Base-by-base conservation (phyloP, 2,888 invertebrate genomes). In the Mythimna impura region DNA sequence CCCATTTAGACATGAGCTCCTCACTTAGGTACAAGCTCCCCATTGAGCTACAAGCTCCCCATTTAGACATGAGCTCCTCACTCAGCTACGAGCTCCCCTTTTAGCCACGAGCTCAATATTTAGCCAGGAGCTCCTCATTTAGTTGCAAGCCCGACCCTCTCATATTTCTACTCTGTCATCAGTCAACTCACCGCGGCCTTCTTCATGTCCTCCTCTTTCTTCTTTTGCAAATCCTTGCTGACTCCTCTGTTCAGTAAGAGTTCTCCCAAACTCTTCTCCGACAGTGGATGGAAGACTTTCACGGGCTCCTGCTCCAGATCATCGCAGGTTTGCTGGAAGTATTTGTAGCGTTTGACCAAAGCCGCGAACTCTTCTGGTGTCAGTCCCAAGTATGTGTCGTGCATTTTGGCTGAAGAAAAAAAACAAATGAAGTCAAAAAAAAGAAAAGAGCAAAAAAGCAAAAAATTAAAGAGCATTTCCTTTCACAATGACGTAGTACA, bases 161-260 rank as follows among this genome's bases (percentile, higher is more conserved):
- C 3, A n/a, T 52, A 52, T n/a, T 52, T 52, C n/a, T n/a, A n/a
- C 8, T 52, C n/a, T 8, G 8, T 52, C 7, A n/a, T 2, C n/a
- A n/a, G 8, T 57, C 36, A 36, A 78, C 87, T 87, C 66, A 91
- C 91, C 72, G 87, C 88, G 1, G 89, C 91, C 63, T 89, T 94
- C 61, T 76, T 89, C 9, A 93, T 73, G 3, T 95, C 94, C 0
- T 94, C 94, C 0, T 91, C 89, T 50, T 94, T 95, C 79, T 95
- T 94, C 66, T 68, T 79, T 86, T 93, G 93, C 66, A 95, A 73
- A 0, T 89, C 87, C 36, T 58, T 77, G 78, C 93, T 94, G 40
- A 94, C 89, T 66, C 92, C 92, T 34, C 95, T 89, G 12, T 93
- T 93, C 10, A 95, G 84, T 0, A 80, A 14, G 22, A 96, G 57